phyloP scores from a whole-genome alignment of 2,113 vertebrate species.

The Neolamprologus tretocephalus region DNA sequence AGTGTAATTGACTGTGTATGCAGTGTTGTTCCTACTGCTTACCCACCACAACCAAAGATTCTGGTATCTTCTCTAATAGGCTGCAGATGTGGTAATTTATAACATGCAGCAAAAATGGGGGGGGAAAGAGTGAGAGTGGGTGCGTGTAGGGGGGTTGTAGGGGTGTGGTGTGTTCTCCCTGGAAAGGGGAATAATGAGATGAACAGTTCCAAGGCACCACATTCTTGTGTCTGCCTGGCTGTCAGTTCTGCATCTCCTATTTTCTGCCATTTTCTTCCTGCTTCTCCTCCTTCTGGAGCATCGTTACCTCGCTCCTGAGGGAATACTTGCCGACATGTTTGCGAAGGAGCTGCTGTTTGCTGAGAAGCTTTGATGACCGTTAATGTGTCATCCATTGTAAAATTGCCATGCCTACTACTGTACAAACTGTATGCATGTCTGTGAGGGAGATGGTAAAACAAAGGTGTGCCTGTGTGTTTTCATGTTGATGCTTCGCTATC shows the following conservation, averaged over 20 bases:
- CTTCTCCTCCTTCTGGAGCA: constrained; percentile 29
- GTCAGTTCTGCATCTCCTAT: constrained; percentile 49
- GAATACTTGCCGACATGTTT: constrained; percentile 58
- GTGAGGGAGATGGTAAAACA: neutral
- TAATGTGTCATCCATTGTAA: constrained; percentile 18
- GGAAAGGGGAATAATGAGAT: constrained; percentile 58
- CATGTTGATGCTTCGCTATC: neutral
- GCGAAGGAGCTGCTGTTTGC: constrained; percentile 34
- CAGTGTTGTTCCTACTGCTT: constrained; percentile 4
- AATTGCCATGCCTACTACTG: neutral
- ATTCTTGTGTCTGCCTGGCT: constrained; percentile 33
- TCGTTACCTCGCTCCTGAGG: constrained; percentile 45
- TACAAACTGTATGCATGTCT: neutral
- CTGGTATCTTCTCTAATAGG: constrained; percentile 39
- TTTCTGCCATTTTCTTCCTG: constrained; percentile 35
- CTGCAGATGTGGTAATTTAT: constrained; percentile 52
- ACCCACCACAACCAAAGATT: constrained; percentile 24
- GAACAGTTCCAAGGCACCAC: constrained; percentile 31
- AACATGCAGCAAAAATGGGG: constrained; percentile 20
- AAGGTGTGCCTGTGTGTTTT: constrained; percentile 16
- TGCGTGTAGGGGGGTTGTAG: neutral
- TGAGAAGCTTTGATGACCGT: constrained; percentile 54
- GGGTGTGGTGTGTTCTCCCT: constrained; percentile 2
- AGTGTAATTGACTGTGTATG: neutral
- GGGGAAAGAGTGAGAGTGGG: neutral